A percentile compares a stretch with the other conserved stretches of the same genome.
Evolutionary conservation across 1,140 invertebrate genomes (phyloP).

Genomic region (Orchestia grillus): DNA sequence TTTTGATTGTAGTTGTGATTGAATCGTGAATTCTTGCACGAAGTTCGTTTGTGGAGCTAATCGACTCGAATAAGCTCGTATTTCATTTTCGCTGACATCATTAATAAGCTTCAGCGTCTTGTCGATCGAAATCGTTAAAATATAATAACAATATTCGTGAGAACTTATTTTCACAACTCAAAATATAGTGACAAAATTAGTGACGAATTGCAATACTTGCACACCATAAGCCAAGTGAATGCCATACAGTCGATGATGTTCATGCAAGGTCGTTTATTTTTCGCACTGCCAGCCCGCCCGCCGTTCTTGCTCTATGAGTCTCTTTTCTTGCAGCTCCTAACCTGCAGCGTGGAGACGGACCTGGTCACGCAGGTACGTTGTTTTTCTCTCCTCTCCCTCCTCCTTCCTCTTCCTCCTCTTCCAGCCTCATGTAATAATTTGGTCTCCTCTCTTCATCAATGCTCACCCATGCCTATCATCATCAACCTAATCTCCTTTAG

Average conservation of each 20-base stretch:
- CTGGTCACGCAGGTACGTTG: slow-evolving; percentile 66
- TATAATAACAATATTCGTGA: no score
- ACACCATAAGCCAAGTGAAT: not conserved
- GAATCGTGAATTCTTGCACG: not conserved
- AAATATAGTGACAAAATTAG: no score
- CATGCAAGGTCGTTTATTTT: not conserved
- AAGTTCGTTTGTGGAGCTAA: not conserved
- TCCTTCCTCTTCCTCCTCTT: not conserved
- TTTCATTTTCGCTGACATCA: no score
- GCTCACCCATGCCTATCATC: not conserved
- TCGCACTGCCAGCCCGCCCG: slow-evolving; percentile 61
- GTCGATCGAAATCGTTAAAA: no score
- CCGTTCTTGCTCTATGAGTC: slow-evolving; percentile 68
- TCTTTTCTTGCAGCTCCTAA: slow-evolving; percentile 68
- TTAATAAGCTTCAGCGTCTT: no score
- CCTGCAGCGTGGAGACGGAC: slow-evolving; percentile 67
- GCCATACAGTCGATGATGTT: not conserved
- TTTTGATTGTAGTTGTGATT: not conserved
- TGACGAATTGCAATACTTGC: not conserved
- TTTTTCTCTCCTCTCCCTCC: slow-evolving; percentile 11
- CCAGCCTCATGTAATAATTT: not conserved
- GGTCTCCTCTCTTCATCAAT: not conserved
- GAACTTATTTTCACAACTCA: no score
- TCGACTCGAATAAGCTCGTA: no score
- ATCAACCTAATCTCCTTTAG: not conserved